A percentile compares a stretch with the other conserved stretches of the same genome.
Conservation (phyloP, 2,888 invertebrate genomes). For the Drosophila neotestacea region DNA sequence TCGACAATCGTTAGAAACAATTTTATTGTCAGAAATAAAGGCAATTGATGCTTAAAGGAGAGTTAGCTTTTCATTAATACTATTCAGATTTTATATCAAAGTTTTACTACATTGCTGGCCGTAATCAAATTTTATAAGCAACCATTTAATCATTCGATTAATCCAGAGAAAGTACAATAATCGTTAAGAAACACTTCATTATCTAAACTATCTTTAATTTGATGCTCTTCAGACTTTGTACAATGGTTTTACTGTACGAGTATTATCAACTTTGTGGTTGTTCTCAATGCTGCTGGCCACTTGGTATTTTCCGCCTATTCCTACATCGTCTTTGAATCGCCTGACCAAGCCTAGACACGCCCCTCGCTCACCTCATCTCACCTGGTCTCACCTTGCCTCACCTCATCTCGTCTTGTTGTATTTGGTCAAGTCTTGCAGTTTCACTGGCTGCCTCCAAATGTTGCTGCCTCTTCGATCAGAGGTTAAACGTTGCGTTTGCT, state of each 20-base stretch:
- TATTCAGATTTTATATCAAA: too few species aligned
- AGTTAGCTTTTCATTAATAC: too few species aligned
- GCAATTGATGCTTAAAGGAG: too few species aligned
- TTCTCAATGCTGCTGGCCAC: slow-evolving; percentile 22
- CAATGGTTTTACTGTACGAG: slow-evolving; percentile 35
- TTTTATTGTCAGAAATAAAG: too few species aligned
- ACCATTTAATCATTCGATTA: too few species aligned
- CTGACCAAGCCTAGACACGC: slow-evolving; percentile 31
- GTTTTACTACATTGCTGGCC: too few species aligned
- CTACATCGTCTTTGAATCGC: slow-evolving; percentile 5
- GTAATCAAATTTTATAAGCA: too few species aligned
- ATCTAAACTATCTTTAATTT: slow-evolving; percentile 8
- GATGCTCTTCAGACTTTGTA: slow-evolving; percentile 17
- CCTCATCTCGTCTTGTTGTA: slow-evolving; percentile 33
- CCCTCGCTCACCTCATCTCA: slow-evolving; percentile 1
- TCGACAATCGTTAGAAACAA: too few species aligned
- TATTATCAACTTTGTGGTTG: slow-evolving; percentile 19
- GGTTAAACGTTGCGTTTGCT: slow-evolving; percentile 71
- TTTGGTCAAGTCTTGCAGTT: slow-evolving; percentile 59
- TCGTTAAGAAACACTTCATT: slow-evolving; percentile 3
- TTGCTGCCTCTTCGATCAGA: slow-evolving; percentile 65
- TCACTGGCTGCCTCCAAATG: slow-evolving; percentile 40
- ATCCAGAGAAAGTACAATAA: slow-evolving; percentile 6
- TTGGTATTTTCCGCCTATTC: slow-evolving; percentile 38
- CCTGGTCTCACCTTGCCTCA: slow-evolving; percentile 6